phyloP scores from a whole-genome alignment of 64 coral and sea anemone genomes.

The Cladopsammia gracilis region DNA sequence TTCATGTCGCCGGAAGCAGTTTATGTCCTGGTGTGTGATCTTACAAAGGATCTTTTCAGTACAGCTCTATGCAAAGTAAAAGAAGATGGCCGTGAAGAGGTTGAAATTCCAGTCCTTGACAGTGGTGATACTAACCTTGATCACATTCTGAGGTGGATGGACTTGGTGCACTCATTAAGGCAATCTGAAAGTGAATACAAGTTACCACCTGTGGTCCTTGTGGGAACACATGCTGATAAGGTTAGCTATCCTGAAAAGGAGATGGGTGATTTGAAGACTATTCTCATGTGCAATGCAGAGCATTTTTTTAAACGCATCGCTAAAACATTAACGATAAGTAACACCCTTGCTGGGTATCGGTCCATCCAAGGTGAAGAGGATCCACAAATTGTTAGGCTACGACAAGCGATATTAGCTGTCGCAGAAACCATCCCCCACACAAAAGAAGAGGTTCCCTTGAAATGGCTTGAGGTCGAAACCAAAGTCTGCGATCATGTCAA shows the following conservation, averaged over 20 bases:
- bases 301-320: background rate
- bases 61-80: background rate
- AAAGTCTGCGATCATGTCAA: background rate
- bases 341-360: background rate
- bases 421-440: slow-evolving; percentile 5
- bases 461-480: slow-evolving; percentile 5
- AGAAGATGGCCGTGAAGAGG: background rate
- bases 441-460: background rate
- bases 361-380: background rate
- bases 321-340: background rate
- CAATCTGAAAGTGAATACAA: background rate
- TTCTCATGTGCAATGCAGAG: background rate
- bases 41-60: background rate
- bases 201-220: background rate
- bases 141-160: slow-evolving; percentile 30
- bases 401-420: background rate
- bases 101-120: background rate
- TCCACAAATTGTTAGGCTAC: background rate
- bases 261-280: background rate
- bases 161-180: slow-evolving; percentile 15
- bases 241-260: background rate
- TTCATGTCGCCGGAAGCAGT: slow-evolving; percentile 31
- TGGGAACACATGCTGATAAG: background rate
- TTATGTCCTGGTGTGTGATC: slow-evolving; percentile 7
- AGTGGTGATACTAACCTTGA: slow-evolving; percentile 20